A percentile compares a stretch with the other conserved stretches of the same genome.
phyloP scores from a whole-genome alignment of 2,888 invertebrate species.

The Drosophila cognata region DNA sequence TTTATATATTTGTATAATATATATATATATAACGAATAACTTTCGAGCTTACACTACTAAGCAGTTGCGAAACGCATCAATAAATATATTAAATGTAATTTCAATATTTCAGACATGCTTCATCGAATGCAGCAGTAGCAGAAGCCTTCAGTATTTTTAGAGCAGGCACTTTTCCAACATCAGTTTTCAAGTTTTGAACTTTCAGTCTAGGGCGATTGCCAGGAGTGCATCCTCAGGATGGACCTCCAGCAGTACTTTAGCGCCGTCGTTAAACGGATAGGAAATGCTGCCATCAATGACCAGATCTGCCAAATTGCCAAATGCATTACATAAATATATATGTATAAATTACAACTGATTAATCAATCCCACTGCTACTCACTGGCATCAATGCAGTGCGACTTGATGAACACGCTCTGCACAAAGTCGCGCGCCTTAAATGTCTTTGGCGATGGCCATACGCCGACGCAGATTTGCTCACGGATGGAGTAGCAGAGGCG shows the following conservation, averaged over 20 bases:
- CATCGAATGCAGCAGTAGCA: conserved; percentile 42
- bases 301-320: conserved; percentile 87
- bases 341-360: background rate
- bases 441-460: conserved; percentile 92
- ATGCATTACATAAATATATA: background rate
- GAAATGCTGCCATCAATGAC: conserved; percentile 98
- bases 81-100: conserved; percentile 59
- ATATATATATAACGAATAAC: conserved; percentile 50
- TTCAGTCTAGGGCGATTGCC: conserved; percentile 87
- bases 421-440: conserved; percentile 92
- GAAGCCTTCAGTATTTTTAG: conserved; percentile 27
- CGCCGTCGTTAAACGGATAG: conserved; percentile 97
- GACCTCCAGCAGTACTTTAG: conserved; percentile 93
- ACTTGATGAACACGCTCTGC: conserved; percentile 90
- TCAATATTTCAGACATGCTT: conserved; percentile 53
- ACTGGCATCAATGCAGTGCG: conserved; percentile 94
- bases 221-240: conserved; percentile 94
- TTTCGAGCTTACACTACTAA: conserved; percentile 70
- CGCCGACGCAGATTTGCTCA: conserved; percentile 95
- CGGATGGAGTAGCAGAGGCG: conserved; percentile 96
- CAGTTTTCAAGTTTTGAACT: conserved; percentile 15
- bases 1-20: conserved; percentile 20
- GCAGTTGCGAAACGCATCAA: conserved; percentile 60
- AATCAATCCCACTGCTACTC: conserved; percentile 56
- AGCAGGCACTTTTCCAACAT: conserved; percentile 49